Evolutionary conservation across 2,888 invertebrate species (phyloP), one percentile per base, ranked within the genome.

Genomic region (Amiota minor): DNA sequence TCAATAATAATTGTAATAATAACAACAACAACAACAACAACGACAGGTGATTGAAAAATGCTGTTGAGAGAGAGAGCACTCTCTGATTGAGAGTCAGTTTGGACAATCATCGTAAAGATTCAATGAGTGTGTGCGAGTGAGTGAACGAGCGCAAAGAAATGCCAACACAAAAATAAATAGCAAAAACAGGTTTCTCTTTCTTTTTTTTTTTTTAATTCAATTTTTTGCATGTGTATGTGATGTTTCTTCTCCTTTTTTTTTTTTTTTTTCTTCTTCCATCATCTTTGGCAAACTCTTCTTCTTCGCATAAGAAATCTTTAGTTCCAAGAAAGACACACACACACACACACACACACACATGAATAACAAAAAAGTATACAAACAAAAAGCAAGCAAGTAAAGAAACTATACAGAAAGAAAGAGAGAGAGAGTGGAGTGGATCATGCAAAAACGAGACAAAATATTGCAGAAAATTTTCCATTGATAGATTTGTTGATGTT

Each of bases 391-490:
- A 74, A 59, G n/a, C 72, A 64, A 64, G 68, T 59, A 50, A 74
- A 76, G 74, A 73, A 55, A 67, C 73, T 73, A 73, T 49, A 55
- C 62, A 53, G 35, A 71, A 20, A 55, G 55, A 12, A 69, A n/a
- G 50, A 14, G 46, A 65, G 59, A 20, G 67, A 70, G 55, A 53
- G 55, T 55, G 20, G 11, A 46, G 23, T 4, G 14, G n/a, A 11
- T 20, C 23, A 69, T 23, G 70, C n/a, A 59, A 50, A 67, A 68
- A 50, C 20, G 59, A 59, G 71, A 64, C 23, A 71, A 61, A 74
- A 74, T 73, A 73, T 77, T 81, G 80, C 83, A 80, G 83, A 83
- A 84, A 84, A 83, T 83, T 84, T 84, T 84, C 84, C 83, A 84
- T 84, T 84, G 82, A 84, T 83, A 79, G 81, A 75, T 69, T 74